These are phyloP conservation scores for Alethe diademata DNA, from an alignment of 2,113 vertebrate genomes.

Conservation along the genomic window DNA sequence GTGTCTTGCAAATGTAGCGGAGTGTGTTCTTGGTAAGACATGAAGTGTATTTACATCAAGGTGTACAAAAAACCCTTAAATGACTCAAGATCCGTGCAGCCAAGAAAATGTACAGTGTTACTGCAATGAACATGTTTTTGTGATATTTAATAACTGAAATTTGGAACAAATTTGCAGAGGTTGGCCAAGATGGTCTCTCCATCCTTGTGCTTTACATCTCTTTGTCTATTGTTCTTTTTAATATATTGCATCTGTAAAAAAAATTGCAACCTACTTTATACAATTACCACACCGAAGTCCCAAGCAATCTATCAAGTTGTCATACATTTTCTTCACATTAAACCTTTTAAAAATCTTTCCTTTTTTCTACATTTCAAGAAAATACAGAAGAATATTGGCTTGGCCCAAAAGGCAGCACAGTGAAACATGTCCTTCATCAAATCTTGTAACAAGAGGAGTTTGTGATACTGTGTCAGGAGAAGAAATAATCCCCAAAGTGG, in stretches of 20 bases:
- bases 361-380: background rate
- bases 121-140: background rate
- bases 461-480: background rate
- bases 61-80: background rate
- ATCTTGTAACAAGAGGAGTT: background rate
- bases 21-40: background rate
- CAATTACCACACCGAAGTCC: conserved; percentile 35
- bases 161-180: background rate
- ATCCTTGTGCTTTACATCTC: background rate
- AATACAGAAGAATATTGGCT: conserved; percentile 20
- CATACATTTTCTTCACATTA: conserved; percentile 29
- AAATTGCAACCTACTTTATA: conserved; percentile 22
- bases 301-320: conserved; percentile 49
- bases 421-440: background rate
- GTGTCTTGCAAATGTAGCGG: background rate
- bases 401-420: background rate
- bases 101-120: background rate
- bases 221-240: conserved; percentile 47
- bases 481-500: conserved; percentile 1
- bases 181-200: background rate
- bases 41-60: background rate
- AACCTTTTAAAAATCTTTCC: background rate
- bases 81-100: background rate
- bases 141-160: conserved; percentile 24
- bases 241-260: conserved; percentile 4